Conservation (phyloP, 2,797 vertebrate genomes). For the Xenopus petersii region DNA sequence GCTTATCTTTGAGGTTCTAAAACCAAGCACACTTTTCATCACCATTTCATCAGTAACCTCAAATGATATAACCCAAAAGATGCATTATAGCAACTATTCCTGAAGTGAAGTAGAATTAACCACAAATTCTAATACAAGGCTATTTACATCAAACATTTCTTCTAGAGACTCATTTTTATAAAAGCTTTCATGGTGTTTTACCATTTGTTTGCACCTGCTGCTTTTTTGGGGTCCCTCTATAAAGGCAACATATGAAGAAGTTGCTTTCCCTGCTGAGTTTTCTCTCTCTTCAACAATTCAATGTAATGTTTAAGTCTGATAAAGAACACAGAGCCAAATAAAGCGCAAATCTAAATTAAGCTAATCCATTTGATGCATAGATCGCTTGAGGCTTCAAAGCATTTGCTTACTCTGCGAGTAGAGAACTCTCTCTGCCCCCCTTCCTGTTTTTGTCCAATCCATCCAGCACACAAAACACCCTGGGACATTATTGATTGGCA, state of each 20-base stretch:
- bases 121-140: no score
- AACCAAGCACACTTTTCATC: no score
- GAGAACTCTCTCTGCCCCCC: neutral
- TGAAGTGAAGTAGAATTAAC: no score
- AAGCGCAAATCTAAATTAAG: conserved; percentile 39
- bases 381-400: conserved; percentile 44
- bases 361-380: conserved; percentile 33
- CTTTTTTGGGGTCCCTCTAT: no score
- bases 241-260: neutral
- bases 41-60: no score
- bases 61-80: no score
- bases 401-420: conserved; percentile 27
- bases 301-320: neutral
- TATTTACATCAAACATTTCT: no score
- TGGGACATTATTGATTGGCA: conserved; percentile 35
- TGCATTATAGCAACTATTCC: no score
- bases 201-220: no score
- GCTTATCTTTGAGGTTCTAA: no score
- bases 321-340: conserved; percentile 9
- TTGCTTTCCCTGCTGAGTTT: neutral
- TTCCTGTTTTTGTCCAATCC: conserved; percentile 10
- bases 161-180: no score
- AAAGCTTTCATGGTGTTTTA: no score
- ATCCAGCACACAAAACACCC: conserved; percentile 16
- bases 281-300: neutral